Conservation (phyloP, 2,888 invertebrate species). For the Fragum fragum region DNA sequence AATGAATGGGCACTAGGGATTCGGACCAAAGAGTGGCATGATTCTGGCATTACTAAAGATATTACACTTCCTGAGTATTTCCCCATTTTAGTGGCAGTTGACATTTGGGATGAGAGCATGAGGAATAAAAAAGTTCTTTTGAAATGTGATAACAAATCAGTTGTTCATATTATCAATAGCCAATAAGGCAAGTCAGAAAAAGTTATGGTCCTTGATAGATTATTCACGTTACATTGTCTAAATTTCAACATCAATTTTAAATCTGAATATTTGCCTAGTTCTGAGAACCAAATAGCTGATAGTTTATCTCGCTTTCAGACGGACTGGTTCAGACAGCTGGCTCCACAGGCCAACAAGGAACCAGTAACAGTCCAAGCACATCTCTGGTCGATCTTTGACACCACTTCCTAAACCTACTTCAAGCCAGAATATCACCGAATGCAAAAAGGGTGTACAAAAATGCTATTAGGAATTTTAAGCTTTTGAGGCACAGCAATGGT, state of each 20-base stretch:
- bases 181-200: constrained; percentile 28
- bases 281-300: constrained; percentile 38
- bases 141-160: constrained; percentile 42
- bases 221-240: constrained; percentile 35
- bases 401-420: neutral
- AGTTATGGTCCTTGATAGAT: constrained; percentile 41
- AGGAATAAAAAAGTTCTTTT: constrained; percentile 33
- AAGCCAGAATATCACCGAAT: constrained; percentile 16
- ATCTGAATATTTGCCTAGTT: constrained; percentile 34
- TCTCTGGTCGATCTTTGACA: constrained; percentile 36
- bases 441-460: constrained; percentile 14
- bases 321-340: constrained; percentile 30
- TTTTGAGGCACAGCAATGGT: neutral
- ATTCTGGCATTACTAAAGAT: constrained; percentile 13
- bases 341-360: constrained; percentile 21
- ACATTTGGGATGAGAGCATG: constrained; percentile 29
- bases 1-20: constrained; percentile 27
- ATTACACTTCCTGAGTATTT: constrained; percentile 37
- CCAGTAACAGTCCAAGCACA: constrained; percentile 19
- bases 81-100: constrained; percentile 29
- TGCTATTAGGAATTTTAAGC: constrained; percentile 2
- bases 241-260: constrained; percentile 35
- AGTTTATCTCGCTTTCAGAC: constrained; percentile 41
- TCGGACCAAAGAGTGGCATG: constrained; percentile 34
- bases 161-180: constrained; percentile 41